phyloP scores from a whole-genome alignment of 2,113 vertebrate genomes.

The Telmatochromis bifrenatus region DNA sequence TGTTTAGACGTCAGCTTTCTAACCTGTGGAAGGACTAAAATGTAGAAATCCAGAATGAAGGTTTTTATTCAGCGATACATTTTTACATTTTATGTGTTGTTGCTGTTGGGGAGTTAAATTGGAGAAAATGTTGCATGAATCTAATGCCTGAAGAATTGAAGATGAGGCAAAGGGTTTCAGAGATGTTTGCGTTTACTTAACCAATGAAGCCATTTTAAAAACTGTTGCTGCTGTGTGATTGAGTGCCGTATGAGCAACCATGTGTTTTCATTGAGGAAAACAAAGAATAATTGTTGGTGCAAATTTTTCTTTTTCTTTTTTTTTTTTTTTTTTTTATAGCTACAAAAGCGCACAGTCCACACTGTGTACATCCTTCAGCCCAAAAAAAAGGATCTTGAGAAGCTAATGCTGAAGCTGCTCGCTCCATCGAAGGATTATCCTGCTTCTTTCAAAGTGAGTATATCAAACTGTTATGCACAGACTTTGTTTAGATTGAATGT shows the following conservation, averaged over 20 bases:
- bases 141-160: not conserved
- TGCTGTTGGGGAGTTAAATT: not conserved
- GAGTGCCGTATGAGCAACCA: fast-evolving
- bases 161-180: not conserved
- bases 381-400: slow-evolving; percentile 52
- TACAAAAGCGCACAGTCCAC: slow-evolving; percentile 40
- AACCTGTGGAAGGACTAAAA: not conserved
- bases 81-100: not conserved
- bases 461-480: fast-evolving
- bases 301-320: fast-evolving
- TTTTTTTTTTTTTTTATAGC: not conserved
- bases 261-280: not conserved
- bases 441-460: slow-evolving; percentile 44
- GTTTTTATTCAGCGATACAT: fast-evolving
- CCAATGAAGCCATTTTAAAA: not conserved
- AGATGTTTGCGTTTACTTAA: not conserved
- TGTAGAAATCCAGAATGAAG: not conserved
- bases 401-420: slow-evolving; percentile 55
- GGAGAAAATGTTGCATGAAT: not conserved
- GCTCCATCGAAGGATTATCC: slow-evolving; percentile 6
- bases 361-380: slow-evolving; percentile 65
- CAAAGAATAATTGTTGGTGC: not conserved
- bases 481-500: not conserved
- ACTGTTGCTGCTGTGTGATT: not conserved
- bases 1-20: not conserved